Base-by-base conservation (phyloP, 1,140 invertebrate genomes). In the Parasteatoda tepidariorum region DNA sequence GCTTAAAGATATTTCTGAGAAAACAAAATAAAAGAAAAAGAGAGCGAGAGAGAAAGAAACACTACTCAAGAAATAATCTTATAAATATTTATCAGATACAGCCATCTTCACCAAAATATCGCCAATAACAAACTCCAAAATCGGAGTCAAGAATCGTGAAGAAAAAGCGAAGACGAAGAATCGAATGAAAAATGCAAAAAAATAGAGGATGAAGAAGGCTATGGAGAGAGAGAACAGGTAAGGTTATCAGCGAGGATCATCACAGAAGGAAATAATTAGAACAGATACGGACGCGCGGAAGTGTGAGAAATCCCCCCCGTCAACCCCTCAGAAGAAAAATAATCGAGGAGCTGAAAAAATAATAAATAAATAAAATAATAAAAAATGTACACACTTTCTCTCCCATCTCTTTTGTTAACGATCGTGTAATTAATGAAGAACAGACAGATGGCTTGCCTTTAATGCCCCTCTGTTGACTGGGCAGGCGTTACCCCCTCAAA, bases 351-450 rank as follows among this genome's bases (percentile, higher is more conserved):
- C 4, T 15, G 9, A 18, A 48, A 48, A 48, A 68, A 68, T 24
- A 41, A 38, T 31, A 6, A 22, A 18, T 7, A 22, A 59, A 59
- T 18, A n/a, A 59, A 59, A 24, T 2, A 28, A 41, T 9, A 30
- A n/a, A 31, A 3, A 30, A 22, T 67, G 31, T 67, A 67, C 34
- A 41, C 38, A 68, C 66, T 38, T 34, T 68, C 38, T 26, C 66
- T 34, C 41, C 73, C 28, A 24, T 31, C 38, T 26, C 41, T 38
- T 76, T 76, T 76, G 73, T 76, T 76, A 76, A 76, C 73, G 73
- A 76, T 64, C 59, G 59, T 76, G 73, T 76, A 76, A 76, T 76
- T 76, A 76, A 76, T 76, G 73, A 64, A 22, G 73, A 30, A 76
- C 24, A 31, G 73, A 64, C 73, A 76, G 73, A 76, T 76, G 73